Percentiles rank a stretch among this genome's conserved stretches.
Evolutionary conservation across 2,888 invertebrate genomes (phyloP).

Genomic region (Bibio marci): DNA sequence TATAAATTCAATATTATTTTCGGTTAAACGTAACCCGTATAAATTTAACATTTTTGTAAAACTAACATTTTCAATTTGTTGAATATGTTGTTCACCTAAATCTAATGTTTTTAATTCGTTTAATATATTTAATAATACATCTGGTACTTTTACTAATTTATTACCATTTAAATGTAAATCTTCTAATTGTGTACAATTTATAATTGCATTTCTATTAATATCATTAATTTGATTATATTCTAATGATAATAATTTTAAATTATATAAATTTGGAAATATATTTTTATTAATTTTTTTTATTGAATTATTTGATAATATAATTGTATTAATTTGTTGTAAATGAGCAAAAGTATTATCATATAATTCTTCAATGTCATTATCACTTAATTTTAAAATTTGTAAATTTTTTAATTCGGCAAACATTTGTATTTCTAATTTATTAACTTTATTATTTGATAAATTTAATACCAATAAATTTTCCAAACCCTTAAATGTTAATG

Average conservation of each 20-base stretch:
- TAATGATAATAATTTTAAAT: conserved; percentile 63
- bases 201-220: conserved; percentile 68
- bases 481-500: conserved; percentile 69
- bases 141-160: conserved; percentile 61
- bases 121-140: conserved; percentile 45
- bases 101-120: conserved; percentile 58
- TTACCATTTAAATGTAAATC: conserved; percentile 83
- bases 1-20: conserved; percentile 69
- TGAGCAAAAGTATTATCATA: conserved; percentile 76
- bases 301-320: conserved; percentile 73
- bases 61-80: conserved; percentile 60
- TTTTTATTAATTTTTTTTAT: conserved; percentile 67
- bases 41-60: conserved; percentile 72
- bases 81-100: conserved; percentile 80
- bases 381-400: conserved; percentile 68
- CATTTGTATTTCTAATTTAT: conserved; percentile 64
- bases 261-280: conserved; percentile 71
- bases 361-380: conserved; percentile 67
- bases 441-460: conserved; percentile 67
- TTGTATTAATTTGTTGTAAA: conserved; percentile 75
- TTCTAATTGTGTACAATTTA: conserved; percentile 75
- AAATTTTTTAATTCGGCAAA: conserved; percentile 72
- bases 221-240: conserved; percentile 71
- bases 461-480: conserved; percentile 74
- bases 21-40: conserved; percentile 73